These are phyloP conservation scores for Oncorhynchus clarkii DNA, from an alignment of 2,113 vertebrate genomes.

Conservation along the genomic window DNA sequence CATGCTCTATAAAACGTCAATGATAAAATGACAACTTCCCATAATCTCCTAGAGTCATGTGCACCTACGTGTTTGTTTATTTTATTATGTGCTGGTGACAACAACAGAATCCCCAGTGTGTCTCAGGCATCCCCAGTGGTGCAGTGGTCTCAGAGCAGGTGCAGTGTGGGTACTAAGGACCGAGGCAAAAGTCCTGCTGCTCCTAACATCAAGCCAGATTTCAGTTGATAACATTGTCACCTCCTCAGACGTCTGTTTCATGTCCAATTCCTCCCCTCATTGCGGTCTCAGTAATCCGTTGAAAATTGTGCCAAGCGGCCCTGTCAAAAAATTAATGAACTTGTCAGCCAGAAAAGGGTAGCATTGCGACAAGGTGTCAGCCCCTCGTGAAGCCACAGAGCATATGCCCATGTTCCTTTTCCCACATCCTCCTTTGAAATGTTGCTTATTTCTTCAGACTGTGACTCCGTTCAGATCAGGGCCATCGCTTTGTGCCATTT, in stretches of 20 bases:
- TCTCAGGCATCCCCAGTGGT: slow-evolving; percentile 38
- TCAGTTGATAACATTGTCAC: slow-evolving; percentile 33
- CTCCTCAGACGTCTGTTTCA: slow-evolving; percentile 40
- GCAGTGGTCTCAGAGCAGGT: slow-evolving; percentile 48
- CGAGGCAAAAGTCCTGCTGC: slow-evolving; percentile 37
- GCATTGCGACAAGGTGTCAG: slow-evolving; percentile 48
- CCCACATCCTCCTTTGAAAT: slow-evolving; percentile 47
- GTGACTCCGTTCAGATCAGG: slow-evolving; percentile 60
- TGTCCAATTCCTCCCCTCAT: slow-evolving; percentile 43
- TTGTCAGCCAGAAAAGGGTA: slow-evolving; percentile 63
- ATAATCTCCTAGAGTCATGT: slow-evolving; percentile 22
- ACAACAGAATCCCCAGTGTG: slow-evolving; percentile 49
- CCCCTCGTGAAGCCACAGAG: slow-evolving; percentile 48
- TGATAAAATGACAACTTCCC: background rate
- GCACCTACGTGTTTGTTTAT: slow-evolving; percentile 50
- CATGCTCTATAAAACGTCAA: background rate
- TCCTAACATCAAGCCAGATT: slow-evolving; percentile 44
- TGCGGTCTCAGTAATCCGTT: slow-evolving; percentile 53
- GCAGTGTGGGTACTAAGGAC: slow-evolving; percentile 33
- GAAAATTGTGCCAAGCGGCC: slow-evolving; percentile 53
- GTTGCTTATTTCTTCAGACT: slow-evolving; percentile 34
- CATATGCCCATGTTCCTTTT: slow-evolving; percentile 45
- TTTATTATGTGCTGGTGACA: slow-evolving; percentile 41
- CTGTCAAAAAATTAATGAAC: slow-evolving; percentile 61
- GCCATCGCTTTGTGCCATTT: slow-evolving; percentile 52